Base-by-base conservation (phyloP, 2,797 vertebrate genomes). In the Cossypha dichroa region DNA sequence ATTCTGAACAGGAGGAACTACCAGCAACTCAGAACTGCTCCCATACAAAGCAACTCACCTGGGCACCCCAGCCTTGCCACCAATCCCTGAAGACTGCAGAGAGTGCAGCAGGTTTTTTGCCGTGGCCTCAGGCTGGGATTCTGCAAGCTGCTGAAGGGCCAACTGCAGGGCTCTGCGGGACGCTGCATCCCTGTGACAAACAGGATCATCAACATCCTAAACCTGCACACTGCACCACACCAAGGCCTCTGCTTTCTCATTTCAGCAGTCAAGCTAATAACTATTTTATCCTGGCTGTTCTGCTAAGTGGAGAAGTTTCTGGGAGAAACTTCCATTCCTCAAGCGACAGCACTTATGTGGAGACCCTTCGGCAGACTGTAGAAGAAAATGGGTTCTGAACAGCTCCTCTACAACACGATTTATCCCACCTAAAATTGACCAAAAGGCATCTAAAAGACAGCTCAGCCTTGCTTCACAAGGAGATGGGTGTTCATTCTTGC, bases 81-180 rank as follows among this genome's bases (percentile, higher is more conserved):
- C 95, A 73, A 99, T 94, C n/a, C 99, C 99, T n/a, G 98, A 98
- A 68, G 98, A 99, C 82, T 99, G 98, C 54, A 99, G 98, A 4
- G 98, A 98, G 29, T 98, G 98, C 70, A 99, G 98, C 16, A 99
- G 99, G 96, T 98, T 98, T 85, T 98, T 98, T 4, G 98, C 98
- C 4, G 99, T 98, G 83, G 98, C 96, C 70, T 98, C 98, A 0
- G 99, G 99, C 93, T 99, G 99, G 80, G 98, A 98, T 38, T 99
- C 98, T 0, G 98, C 98, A 41, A 99, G 96, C 95, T 98, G 98
- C 85, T 98, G 98, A 22, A 99, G 99, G 40, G 98, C 98, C 17
- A 98, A 97, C 74, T 99, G 98, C 72, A 99, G 95, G 82, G 99
- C 99, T 96, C 99, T 98, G 84, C 99, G 99, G 11, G 99, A 99